Evolutionary conservation across 2,113 vertebrate genomes (phyloP).

Genomic region (Stegastes partitus): DNA sequence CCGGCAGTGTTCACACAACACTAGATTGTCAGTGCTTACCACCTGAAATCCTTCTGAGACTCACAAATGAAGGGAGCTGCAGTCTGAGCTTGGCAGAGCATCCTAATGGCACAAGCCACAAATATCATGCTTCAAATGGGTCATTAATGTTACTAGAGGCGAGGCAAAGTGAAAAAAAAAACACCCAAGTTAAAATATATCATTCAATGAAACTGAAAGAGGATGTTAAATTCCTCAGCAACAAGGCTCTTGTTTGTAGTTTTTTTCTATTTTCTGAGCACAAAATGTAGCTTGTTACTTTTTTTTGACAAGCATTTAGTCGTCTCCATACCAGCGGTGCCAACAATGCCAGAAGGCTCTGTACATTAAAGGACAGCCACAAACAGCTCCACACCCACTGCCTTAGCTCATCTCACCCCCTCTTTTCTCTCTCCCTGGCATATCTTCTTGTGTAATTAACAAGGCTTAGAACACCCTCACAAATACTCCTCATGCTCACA

Average conservation of each 20-base stretch:
- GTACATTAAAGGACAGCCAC: slow-evolving; percentile 52
- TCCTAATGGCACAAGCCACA: slow-evolving; percentile 26
- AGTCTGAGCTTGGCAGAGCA: slow-evolving; percentile 42
- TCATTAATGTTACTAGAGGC: slow-evolving; percentile 38
- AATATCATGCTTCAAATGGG: slow-evolving; percentile 35
- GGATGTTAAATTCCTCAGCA: slow-evolving; percentile 13
- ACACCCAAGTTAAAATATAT: slow-evolving; percentile 33
- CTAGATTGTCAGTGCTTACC: slow-evolving; percentile 21
- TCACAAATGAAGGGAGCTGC: slow-evolving; percentile 37
- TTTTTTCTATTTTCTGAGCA: slow-evolving; percentile 28
- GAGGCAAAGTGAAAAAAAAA: slow-evolving; percentile 25
- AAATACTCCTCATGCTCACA: slow-evolving; percentile 61
- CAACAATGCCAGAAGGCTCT: slow-evolving; percentile 53
- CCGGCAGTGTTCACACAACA: slow-evolving; percentile 6
- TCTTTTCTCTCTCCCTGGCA: slow-evolving; percentile 61
- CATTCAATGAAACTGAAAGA: slow-evolving; percentile 6
- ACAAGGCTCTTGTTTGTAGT: slow-evolving; percentile 31
- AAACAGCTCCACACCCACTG: slow-evolving; percentile 64
- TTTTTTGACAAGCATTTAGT: slow-evolving; percentile 51
- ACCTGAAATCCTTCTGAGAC: slow-evolving; percentile 44
- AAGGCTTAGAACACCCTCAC: slow-evolving; percentile 74
- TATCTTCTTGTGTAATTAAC: slow-evolving; percentile 75
- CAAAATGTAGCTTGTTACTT: slow-evolving; percentile 44
- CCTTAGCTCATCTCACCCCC: slow-evolving; percentile 58
- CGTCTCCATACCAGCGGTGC: slow-evolving; percentile 26